These are phyloP conservation scores for Tholera decimalis DNA, from an alignment of 2,888 invertebrate species.

Conservation along the genomic window DNA sequence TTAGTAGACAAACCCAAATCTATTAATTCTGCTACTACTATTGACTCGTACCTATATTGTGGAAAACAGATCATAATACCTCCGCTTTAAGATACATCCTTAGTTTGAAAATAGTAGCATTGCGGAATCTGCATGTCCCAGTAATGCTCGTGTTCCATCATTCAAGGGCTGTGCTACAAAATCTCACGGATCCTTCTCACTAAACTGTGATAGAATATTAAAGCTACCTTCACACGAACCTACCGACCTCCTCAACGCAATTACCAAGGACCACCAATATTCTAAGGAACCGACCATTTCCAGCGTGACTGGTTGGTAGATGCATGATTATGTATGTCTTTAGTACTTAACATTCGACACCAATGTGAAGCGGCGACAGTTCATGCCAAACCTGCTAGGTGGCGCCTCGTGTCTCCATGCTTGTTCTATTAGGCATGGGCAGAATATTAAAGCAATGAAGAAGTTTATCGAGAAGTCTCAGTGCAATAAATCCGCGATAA, in stretches of 20 bases:
- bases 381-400: constrained; percentile 47
- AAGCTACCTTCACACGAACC: constrained; percentile 11
- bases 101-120: not conserved
- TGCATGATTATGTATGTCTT: constrained; percentile 31
- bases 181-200: no score
- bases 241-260: not conserved
- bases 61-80: no score
- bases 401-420: constrained; percentile 59
- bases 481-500: not conserved
- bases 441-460: constrained; percentile 50
- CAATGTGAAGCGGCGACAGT: constrained; percentile 21
- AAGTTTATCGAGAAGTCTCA: constrained; percentile 32
- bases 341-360: constrained; percentile 49
- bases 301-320: constrained; percentile 21
- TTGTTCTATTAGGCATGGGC: constrained; percentile 47
- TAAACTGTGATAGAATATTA: not conserved
- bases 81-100: no score
- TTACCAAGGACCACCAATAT: constrained; percentile 47
- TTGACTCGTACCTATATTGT: no score
- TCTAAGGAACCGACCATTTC: constrained; percentile 18
- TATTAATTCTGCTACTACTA: no score
- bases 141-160: not conserved
- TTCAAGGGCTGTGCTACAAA: not conserved
- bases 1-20: no score
- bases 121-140: not conserved